Evolutionary conservation across 2,113 vertebrate species (phyloP), one percentile per base, ranked within the genome.

Genomic region (Nansenia antarctica): DNA sequence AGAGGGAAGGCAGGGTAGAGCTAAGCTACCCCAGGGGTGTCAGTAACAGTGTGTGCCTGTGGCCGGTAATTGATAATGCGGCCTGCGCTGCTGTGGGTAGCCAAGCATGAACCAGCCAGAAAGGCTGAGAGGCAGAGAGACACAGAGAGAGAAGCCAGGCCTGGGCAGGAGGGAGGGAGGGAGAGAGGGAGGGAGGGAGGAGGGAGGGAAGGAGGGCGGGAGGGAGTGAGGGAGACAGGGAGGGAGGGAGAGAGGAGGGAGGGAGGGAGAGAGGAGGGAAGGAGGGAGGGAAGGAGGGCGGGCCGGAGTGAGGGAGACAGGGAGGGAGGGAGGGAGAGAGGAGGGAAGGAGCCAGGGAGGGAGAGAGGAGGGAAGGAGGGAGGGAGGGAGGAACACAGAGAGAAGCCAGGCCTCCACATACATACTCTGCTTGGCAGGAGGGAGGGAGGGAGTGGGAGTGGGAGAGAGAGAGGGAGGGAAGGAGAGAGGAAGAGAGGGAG

Each of bases 1-100:
- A 47, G 55, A 66, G 55, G 53, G 58, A 63, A 74, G 64, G 61
- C 74, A 68, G 70, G 66, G 73, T 73, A 30, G n/a, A n/a, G n/a
- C n/a, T n/a, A n/a, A n/a, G 79, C 78, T 74, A 85, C 85, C 85
- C 42, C 62, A 79, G 85, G 82, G 68, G 85, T 88, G 84, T 82
- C 86, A 72, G 69, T 75, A 89, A 85, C 85, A 80, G 80, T 82
- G 80, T 86, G 83, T 80, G 85, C 82, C 84, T 85, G 75, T 84
- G 82, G 85, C 82, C 69, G 67, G 84, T 90, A 90, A 89, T 89
- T 90, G 85, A 90, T 90, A 88, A 91, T 88, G 83, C 72, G 57
- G 82, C 74, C 78, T 84, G 79, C 73, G 71, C 62, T 67, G 84
- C 80, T 76, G 85, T 74, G 84, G 84, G 82, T 85, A 88, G 73